Evolutionary conservation across 2,888 invertebrate genomes (phyloP), one percentile per base, ranked within the genome.

Genomic region (Hirtodrosophila confusa): DNA sequence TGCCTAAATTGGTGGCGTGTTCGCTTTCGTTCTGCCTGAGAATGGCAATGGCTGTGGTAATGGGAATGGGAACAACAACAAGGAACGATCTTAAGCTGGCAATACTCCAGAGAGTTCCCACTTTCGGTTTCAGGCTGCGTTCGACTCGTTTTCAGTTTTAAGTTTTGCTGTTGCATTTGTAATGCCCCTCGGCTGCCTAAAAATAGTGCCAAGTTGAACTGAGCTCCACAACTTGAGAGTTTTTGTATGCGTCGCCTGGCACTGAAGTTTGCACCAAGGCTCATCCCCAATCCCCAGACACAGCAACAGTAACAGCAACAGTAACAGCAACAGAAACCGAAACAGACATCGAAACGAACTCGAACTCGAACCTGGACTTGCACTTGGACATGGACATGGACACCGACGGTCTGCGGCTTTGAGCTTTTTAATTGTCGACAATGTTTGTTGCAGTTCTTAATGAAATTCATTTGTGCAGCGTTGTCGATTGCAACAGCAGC

Each of bases 81-180:
- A 49, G 36, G 44, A 41, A 43, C 37, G 41, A 48, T 48, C 43
- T 44, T 51, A 61, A 41, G 49, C 57, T 55, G 36, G 40, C 57
- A 75, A 80, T 82, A 78, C 89, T 87, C 89, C 71, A 79, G 88
- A 87, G 89, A 85, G 78, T 86, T 89, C 73, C 85, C 89, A 89
- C 89, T 89, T 89, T 89, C 89, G 78, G 77, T 88, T 88, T 88
- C 78, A 67, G 79, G 51, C 70, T 63, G 78, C 63, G 56, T 54
- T 55, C 75, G 50, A 69, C 60, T 78, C 60, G 70, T 60, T 65
- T 69, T 55, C 17, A 17, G 17, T 17, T 17, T 17, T 17, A 17
- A 63, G 53, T 62, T 62, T 56, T 62, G 17, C 23, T 5, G 27
- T 27, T 64, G 66, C 73, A 67, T 43, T 49, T 56, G 63, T 41